Evolutionary conservation across 2,113 vertebrate species (phyloP), one percentile per base, ranked within the genome.

Genomic region (Boulengeromyrus knoepffleri): DNA sequence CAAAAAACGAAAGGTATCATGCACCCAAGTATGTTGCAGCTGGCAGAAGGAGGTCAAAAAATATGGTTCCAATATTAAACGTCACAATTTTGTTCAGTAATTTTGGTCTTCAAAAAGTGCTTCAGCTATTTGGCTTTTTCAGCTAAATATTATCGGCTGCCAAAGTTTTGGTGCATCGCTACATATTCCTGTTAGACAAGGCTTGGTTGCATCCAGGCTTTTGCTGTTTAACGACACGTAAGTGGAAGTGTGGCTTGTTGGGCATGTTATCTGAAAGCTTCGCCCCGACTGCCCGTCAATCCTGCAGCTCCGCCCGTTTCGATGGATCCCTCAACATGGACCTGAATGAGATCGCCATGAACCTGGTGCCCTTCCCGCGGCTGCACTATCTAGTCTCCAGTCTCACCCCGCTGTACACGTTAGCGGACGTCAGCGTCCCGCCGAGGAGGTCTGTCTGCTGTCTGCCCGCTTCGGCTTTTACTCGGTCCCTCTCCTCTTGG

Each of bases 281-380:
- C 46, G 7, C 10, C 46, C 49, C 8, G 50, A 7, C 50, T 19
- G 3, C 70, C 39, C 15, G 21, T n/a, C 27, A n/a, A 88, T 91
- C 89, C 94, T 94, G 91, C 92, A 99, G 98, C 92, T 99, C 98
- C 9, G 95, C 99, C 2, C 97, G 99, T 39, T 99, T 99, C 94
- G 98, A 99, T 90, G 98, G 98, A 8, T 98, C 97, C 3, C 97
- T 99, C 91, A 99, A 99, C 92, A 98, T 98, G 98, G 98, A 99
- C 94, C 96, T 99, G 92, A 99, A 98, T 93, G 98, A 99, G 96
- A 99, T 99, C 74, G 96, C 96, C 89, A 99, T 98, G 97, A 99
- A 99, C 93, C 95, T 99, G 94, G 99, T 99, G 89, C 99, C 99
- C 0, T 99, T 99, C 95, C 98, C 99, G 70, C 96, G 94, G 42